Percentiles rank a stretch among this genome's conserved stretches.
Conservation (phyloP, 2,888 invertebrate genomes). For the Lepeophtheirus nordmannii region DNA sequence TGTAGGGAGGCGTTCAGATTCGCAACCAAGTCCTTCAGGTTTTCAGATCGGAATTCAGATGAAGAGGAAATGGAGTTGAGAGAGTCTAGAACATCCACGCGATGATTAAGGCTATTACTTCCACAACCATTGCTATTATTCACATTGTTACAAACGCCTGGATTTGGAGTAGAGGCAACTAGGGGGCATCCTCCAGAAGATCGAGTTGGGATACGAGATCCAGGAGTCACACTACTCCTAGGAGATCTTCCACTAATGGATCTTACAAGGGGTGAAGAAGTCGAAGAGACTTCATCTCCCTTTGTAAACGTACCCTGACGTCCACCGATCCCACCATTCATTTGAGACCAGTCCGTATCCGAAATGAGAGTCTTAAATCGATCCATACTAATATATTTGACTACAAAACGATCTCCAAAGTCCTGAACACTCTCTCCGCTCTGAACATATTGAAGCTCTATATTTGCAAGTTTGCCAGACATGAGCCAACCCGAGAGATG, state of each 20-base stretch:
- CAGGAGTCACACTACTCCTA: background rate
- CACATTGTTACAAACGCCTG: background rate
- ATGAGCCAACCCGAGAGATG: slow-evolving; percentile 17
- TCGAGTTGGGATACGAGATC: background rate
- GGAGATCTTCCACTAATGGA: background rate
- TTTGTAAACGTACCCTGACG: slow-evolving; percentile 7
- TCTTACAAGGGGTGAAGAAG: background rate
- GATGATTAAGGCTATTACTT: background rate
- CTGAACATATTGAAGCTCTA: slow-evolving; percentile 15
- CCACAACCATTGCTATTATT: too few relatives aligned
- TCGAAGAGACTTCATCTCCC: background rate
- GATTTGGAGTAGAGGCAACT: background rate
- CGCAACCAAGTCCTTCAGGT: background rate
- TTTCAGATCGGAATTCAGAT: background rate
- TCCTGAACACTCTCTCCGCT: background rate
- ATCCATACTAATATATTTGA: background rate
- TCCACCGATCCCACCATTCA: background rate
- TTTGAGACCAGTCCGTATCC: slow-evolving; percentile 16
- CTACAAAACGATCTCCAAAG: slow-evolving; percentile 1
- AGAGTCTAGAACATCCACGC: background rate
- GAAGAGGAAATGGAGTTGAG: background rate
- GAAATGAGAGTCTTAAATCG: background rate
- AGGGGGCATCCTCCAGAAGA: background rate
- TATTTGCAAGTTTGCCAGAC: slow-evolving; percentile 7
- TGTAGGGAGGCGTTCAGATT: background rate